Conservation (phyloP, 2,797 vertebrate species). For the Amblyraja radiata region DNA sequence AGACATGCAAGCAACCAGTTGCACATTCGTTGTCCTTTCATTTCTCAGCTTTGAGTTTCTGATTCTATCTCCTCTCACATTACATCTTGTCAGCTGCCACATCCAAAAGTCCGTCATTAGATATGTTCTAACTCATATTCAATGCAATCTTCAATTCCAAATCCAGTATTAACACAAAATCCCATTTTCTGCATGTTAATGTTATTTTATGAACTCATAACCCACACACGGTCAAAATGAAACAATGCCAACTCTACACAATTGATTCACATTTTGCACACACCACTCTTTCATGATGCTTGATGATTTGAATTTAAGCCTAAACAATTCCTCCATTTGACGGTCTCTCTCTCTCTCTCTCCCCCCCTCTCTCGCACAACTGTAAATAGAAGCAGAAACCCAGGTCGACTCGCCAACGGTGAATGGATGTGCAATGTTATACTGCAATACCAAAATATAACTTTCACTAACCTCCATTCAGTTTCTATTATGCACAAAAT, state of each 20-base stretch:
- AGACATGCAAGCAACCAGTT: no score
- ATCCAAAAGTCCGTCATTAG: not conserved
- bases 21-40: not conserved
- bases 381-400: not conserved
- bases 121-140: not conserved
- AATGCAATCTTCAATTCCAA: not conserved
- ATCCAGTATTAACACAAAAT: not conserved
- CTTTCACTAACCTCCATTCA: no score
- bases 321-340: not conserved
- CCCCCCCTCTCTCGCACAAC: not conserved
- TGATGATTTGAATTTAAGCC: not conserved
- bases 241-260: not conserved
- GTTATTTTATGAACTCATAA: not conserved
- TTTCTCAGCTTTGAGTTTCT: not conserved
- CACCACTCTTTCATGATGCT: not conserved
- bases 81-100: not conserved
- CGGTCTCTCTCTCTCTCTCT: not conserved
- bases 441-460: no score
- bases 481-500: no score
- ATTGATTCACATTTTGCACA: not conserved
- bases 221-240: not conserved
- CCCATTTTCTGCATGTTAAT: not conserved
- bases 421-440: no score
- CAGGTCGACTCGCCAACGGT: no score
- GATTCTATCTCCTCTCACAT: not conserved